Base-by-base conservation (phyloP, 1,140 invertebrate genomes). In the Diabrotica undecimpunctata region DNA sequence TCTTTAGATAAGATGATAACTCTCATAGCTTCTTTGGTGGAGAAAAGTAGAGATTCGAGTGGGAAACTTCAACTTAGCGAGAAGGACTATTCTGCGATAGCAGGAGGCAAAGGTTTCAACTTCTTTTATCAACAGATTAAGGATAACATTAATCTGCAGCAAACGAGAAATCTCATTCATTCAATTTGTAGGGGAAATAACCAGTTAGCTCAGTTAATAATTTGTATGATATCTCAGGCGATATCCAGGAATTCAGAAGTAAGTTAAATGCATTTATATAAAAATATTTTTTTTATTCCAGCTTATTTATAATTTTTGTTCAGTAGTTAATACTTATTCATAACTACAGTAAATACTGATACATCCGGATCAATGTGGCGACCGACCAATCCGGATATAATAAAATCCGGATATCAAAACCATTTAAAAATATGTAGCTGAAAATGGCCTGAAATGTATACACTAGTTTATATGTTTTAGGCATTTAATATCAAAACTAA, bases 1-100 rank as follows among this genome's bases (percentile, higher is more conserved):
- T 94, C 94, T 0, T 80, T 97, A n/a, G 95, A 96, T 77, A 97
- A 97, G 81, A 97, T 97, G 95, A 94, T 97, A 55, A 90, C 92
- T 7, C 79, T 97, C 6, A 90, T 96, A 37, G 92, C 93, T 5
- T 86, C 89, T 2, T 82, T 97, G 37, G 92, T 96, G 25, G 95
- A 97, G 76, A 89, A 92, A 62, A 95, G 93, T 36, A 81, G 94
- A 12, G 90, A 90, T 64, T 82, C 89, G 7, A 86, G 89, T 79
- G 89, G 82, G 66, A 84, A 87, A 64, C 80, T 96, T 6, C 85
- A 89, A n/a, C 78, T 96, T 6, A 89, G 88, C 5, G 83, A 88
- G 4, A 87, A 87, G 63, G 94, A 97, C 79, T 88, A 92, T 36
- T 89, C 86, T 70, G 89, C 92, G 5, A 85, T 96, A 35, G 87